Conservation (phyloP, 2,113 vertebrate species). For the Brachyhypopomus occidentalis region DNA sequence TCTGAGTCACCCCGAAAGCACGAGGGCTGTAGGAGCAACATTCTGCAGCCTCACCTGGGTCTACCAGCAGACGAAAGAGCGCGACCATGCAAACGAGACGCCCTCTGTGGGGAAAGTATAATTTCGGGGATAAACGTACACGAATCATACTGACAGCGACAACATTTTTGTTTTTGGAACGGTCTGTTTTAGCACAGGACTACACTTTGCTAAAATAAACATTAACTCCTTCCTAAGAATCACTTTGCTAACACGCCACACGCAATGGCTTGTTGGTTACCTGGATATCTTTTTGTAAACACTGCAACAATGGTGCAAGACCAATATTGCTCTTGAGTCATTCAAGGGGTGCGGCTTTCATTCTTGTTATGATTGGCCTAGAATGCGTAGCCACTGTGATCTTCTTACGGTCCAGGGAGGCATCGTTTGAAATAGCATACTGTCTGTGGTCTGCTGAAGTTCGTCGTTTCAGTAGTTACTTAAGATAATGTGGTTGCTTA, state of each 20-base stretch:
- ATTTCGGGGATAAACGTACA: too few species aligned
- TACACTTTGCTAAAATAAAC: background rate
- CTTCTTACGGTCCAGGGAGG: background rate
- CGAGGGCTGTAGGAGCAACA: conserved; percentile 33
- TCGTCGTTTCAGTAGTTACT: background rate
- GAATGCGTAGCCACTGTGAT: background rate
- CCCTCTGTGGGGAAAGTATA: too few species aligned
- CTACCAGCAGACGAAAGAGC: background rate
- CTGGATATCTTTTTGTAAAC: conserved; percentile 30
- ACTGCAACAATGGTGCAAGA: conserved; percentile 50
- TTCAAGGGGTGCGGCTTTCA: conserved; percentile 42
- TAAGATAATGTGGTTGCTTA: background rate
- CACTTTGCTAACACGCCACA: background rate
- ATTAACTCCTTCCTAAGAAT: background rate
- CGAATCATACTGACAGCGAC: background rate
- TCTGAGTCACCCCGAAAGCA: conserved; percentile 54
- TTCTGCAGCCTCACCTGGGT: conserved; percentile 16
- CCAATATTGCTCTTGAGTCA: conserved; percentile 53
- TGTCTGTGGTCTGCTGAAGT: background rate
- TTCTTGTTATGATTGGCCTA: conserved; percentile 9
- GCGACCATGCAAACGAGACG: too few species aligned
- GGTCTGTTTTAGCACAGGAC: too few species aligned
- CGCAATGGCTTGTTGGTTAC: conserved; percentile 6
- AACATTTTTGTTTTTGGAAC: background rate
- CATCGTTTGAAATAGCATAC: background rate